Percentiles rank a stretch among this genome's conserved stretches.
These are phyloP conservation scores for Agapostemon virescens DNA, from an alignment of 2,888 invertebrate species.

Conservation along the genomic window DNA sequence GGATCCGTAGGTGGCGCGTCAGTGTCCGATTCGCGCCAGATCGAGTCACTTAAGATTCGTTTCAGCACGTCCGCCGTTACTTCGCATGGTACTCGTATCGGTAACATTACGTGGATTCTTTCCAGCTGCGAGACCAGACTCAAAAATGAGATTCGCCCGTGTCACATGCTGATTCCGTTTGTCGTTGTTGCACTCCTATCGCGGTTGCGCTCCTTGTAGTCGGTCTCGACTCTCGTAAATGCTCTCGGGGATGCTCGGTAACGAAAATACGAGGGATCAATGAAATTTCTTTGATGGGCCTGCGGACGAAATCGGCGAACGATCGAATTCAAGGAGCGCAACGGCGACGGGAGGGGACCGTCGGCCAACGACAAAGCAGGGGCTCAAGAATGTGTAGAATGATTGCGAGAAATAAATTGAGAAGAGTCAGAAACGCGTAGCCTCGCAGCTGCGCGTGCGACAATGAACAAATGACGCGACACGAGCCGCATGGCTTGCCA, in stretches of 20 bases:
- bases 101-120: conserved; percentile 72
- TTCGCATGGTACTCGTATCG: conserved; percentile 54
- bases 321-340: neutral
- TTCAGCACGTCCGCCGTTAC: conserved; percentile 28
- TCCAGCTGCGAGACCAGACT: conserved; percentile 77
- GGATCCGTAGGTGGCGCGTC: neutral
- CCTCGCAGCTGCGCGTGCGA: conserved; percentile 80
- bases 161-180: conserved; percentile 35
- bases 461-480: conserved; percentile 80
- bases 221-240: neutral
- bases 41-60: conserved; percentile 31
- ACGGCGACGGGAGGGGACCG: neutral
- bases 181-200: conserved; percentile 20
- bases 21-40: conserved; percentile 20
- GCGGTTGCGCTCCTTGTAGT: neutral
- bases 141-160: conserved; percentile 41
- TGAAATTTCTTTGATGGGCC: neutral
- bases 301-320: no score
- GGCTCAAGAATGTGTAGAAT: neutral
- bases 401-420: neutral
- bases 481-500: conserved; percentile 81
- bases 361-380: conserved; percentile 19
- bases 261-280: neutral
- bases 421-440: conserved; percentile 53
- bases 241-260: neutral